phyloP scores from a whole-genome alignment of 2,797 vertebrate species.

The Alca torda region DNA sequence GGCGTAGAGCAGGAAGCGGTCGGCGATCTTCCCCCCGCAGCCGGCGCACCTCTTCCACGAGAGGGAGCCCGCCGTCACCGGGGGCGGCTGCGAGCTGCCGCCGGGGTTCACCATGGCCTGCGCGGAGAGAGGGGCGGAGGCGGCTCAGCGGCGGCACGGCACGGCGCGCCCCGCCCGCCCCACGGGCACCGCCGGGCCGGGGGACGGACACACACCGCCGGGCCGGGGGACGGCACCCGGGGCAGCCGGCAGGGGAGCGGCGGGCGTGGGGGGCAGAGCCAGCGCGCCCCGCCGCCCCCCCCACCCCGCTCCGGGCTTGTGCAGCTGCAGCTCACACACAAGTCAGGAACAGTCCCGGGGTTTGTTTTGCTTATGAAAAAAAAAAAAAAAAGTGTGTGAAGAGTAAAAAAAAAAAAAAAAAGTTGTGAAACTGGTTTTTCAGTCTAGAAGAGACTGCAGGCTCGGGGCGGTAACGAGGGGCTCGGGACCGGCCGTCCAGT shows the following conservation, averaged over 20 bases:
- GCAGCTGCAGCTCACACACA: conserved; percentile 66
- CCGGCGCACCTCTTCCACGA: conserved; percentile 97
- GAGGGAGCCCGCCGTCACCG: conserved; percentile 90
- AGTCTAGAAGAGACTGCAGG: conserved; percentile 62
- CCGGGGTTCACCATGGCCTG: conserved; percentile 97
- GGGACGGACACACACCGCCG: neutral
- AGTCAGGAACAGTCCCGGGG: conserved; percentile 61
- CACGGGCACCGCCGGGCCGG: neutral
- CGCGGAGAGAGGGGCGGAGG: conserved; percentile 2
- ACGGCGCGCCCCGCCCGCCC: neutral
- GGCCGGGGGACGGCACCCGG: neutral
- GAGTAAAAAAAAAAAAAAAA: conserved; percentile 1
- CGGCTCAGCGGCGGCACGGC: neutral
- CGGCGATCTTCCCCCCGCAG: conserved; percentile 96
- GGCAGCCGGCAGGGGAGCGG: neutral
- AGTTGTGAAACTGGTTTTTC: conserved; percentile 81
- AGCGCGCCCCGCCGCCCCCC: conserved; percentile 16
- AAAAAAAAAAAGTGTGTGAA: neutral
- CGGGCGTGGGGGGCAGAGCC: neutral
- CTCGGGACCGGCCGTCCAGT: conserved; percentile 66
- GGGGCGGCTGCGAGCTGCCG: conserved; percentile 92
- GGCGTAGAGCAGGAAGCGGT: conserved; percentile 98
- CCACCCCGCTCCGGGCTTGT: conserved; percentile 27
- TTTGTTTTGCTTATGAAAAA: conserved; percentile 32
- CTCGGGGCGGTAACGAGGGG: conserved; percentile 66